Evolutionary conservation across 2,888 invertebrate genomes (phyloP), one percentile per base, ranked within the genome.

Genomic region (Platerodrilus igneus): DNA sequence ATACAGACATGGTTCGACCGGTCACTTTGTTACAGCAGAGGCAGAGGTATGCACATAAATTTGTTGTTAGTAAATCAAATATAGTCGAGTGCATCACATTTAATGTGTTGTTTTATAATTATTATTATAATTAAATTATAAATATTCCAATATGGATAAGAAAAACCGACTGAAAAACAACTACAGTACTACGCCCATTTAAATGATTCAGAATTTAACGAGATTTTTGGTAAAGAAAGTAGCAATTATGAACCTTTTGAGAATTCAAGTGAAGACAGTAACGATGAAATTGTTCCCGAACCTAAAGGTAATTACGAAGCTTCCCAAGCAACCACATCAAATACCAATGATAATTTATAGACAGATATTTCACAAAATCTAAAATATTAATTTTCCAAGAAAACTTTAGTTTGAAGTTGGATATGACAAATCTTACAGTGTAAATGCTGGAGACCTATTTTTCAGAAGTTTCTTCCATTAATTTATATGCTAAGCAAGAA

Each of bases 81-180:
- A n/a, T n/a, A 27, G 36, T 45, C 18, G 40, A 47, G 37, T 45
- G 43, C 39, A 40, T 45, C 32, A 45, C 40, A 45, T 45, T 44
- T 45, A 41, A 37, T n/a, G n/a, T n/a, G n/a, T n/a, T n/a, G n/a
- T n/a, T n/a, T n/a, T n/a, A n/a, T n/a, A n/a, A n/a, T n/a, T 40
- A 25, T 41, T 47, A 45, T 45, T 31, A 35, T 45, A 33, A 28
- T 27, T 41, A 31, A 35, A 40, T 41, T 30, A 41, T 46, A 38
- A 37, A 46, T 34, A 39, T 31, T 28, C 41, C 37, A 41, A 47
- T 47, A 39, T 43, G 46, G 36, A 28, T 39, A 40, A 21, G 37
- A 47, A 48, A 43, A 48, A 30, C 31, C 37, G 33, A 48, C 47
- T 48, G 28, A 47, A 48, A 48, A 45, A 20, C 32, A 48, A 45